Percentiles rank a stretch among this genome's conserved stretches.
Conservation (phyloP, 2,888 invertebrate species). For the Andrena trimmerana region DNA sequence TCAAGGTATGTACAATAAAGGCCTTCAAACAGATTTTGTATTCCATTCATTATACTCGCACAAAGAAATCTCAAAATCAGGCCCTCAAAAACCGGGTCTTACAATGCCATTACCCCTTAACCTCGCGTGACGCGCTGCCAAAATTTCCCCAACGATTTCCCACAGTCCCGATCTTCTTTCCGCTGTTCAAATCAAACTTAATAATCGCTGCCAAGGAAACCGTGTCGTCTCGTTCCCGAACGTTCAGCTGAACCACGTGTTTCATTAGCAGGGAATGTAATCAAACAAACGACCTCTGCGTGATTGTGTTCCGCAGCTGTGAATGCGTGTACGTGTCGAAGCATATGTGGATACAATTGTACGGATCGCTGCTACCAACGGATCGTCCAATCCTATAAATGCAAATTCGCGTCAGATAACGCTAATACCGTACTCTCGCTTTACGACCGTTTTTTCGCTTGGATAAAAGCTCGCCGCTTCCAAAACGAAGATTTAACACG, state of each 20-base stretch:
- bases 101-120: too few species aligned
- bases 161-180: not conserved
- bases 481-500: not conserved
- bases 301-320: not conserved
- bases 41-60: too few species aligned
- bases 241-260: not conserved
- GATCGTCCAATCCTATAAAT: constrained; percentile 29
- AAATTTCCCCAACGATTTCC: not conserved
- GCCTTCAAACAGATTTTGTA: too few species aligned
- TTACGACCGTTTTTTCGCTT: constrained; percentile 17
- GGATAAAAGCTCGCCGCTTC: constrained; percentile 9
- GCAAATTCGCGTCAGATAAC: constrained; percentile 53
- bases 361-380: constrained; percentile 1
- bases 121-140: not conserved
- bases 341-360: not conserved
- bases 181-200: not conserved
- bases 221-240: not conserved
- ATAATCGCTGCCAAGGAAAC: not conserved
- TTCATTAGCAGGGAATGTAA: constrained; percentile 9
- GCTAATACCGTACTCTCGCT: constrained; percentile 25
- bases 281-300: too few species aligned
- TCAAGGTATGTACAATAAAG: too few species aligned
- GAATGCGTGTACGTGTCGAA: not conserved
- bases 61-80: too few species aligned
- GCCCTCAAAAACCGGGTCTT: too few species aligned